These are phyloP conservation scores for Drosophila jambulina DNA, from an alignment of 1,140 invertebrate species.

Conservation along the genomic window DNA sequence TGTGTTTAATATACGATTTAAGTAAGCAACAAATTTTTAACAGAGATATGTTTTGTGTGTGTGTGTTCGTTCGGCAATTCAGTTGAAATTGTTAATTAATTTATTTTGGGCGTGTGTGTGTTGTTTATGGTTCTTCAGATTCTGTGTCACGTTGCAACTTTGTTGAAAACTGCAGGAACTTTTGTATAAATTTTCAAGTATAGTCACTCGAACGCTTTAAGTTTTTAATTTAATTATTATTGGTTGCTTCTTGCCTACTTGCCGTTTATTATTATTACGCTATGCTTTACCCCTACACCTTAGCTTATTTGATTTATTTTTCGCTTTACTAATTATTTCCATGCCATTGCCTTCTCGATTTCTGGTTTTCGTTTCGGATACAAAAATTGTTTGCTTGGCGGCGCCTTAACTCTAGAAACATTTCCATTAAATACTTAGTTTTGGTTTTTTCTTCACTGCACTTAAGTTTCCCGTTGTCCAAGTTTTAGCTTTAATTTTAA, in stretches of 20 bases:
- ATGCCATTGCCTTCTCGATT: slow-evolving; percentile 15
- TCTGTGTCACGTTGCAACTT: slow-evolving; percentile 67
- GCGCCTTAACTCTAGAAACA: slow-evolving; percentile 64
- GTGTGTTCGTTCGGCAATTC: slow-evolving; percentile 1
- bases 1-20: slow-evolving; percentile 45
- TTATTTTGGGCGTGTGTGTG: slow-evolving; percentile 11
- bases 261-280: slow-evolving; percentile 55
- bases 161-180: slow-evolving; percentile 80
- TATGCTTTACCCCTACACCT: slow-evolving; percentile 64
- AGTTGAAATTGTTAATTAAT: slow-evolving; percentile 22
- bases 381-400: slow-evolving; percentile 59
- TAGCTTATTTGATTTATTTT: slow-evolving; percentile 41
- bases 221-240: slow-evolving; percentile 39
- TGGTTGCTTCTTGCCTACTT: slow-evolving; percentile 18
- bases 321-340: slow-evolving; percentile 38
- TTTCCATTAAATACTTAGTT: slow-evolving; percentile 35
- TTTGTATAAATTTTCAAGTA: slow-evolving; percentile 65
- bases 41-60: slow-evolving; percentile 67
- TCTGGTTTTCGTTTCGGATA: slow-evolving; percentile 46
- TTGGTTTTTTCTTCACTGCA: slow-evolving; percentile 18
- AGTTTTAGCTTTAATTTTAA: slow-evolving; percentile 71
- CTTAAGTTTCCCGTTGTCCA: slow-evolving; percentile 39
- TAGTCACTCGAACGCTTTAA: slow-evolving; percentile 17
- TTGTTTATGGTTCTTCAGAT: slow-evolving; percentile 20
- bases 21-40: slow-evolving; percentile 75